Evolutionary conservation across 1,140 invertebrate species (phyloP), one percentile per base, ranked within the genome.

Genomic region (Scaptomyza graminum): DNA sequence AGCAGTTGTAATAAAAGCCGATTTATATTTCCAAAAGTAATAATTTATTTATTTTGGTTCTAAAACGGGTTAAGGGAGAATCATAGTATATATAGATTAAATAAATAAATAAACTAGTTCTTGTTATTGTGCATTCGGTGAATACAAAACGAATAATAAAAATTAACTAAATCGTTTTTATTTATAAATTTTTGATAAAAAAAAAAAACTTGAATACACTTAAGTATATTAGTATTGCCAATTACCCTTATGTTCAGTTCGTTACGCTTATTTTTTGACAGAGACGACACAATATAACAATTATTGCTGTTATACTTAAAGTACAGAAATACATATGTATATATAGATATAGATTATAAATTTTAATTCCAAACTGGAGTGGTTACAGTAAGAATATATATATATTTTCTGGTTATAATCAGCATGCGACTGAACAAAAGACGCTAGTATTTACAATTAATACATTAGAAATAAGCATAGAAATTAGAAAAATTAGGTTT

Each of bases 61-160:
- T 34, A 34, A 34, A 9, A 9, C 8, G 1, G 31, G 31, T 34
- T 34, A 9, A 31, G 28, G 31, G 31, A 34, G 28, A 34, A 34
- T 34, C 31, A 43, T 39, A n/a, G n/a, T n/a, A 54, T 73, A 65
- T 46, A 52, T 46, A 52, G 60, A 8, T 73, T 50, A 64, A 74
- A 57, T 73, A 73, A 49, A 73, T 74, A 44, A 41, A 31, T 47
- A 66, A 76, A 62, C 41, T 76, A 66, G 41, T 77, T 76, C 22
- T 55, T 55, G 54, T 68, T 68, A 68, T 31, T 39, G 9, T 37
- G 15, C 16, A 55, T 55, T 34, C 15, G 15, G 34, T 55, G 7
- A 34, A 37, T 54, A 18, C 28, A 39, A 1, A 39, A 3, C n/a
- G n/a, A n/a, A n/a, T 2, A 37, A 37, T 11, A 0, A 8, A 2